Evolutionary conservation across 1,140 invertebrate species (phyloP).

Genomic region (Temnothorax curvispinosus): DNA sequence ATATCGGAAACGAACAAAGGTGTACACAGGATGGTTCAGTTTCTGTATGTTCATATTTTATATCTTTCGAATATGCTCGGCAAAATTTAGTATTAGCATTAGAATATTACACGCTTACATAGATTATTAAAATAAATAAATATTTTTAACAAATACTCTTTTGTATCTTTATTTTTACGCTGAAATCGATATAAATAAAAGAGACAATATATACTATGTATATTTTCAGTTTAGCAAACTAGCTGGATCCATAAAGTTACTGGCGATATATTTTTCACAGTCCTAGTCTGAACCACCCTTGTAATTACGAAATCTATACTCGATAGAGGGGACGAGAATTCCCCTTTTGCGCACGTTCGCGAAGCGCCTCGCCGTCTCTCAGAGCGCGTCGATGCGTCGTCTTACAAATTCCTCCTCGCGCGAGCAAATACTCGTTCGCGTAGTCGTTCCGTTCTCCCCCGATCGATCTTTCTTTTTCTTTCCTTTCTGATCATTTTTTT

Average conservation of each 20-base stretch:
- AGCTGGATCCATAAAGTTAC: background rate
- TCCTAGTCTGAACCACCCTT: background rate
- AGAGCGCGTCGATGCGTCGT: constrained; percentile 73
- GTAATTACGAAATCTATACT: background rate
- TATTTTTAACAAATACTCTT: background rate
- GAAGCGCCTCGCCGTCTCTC: constrained; percentile 51
- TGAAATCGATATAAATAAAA: background rate
- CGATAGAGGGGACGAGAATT: too few relatives aligned
- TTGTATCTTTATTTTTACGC: background rate
- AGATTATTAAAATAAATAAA: background rate
- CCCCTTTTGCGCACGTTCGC: constrained; percentile 51
- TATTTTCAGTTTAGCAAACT: background rate
- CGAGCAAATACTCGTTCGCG: constrained; percentile 3
- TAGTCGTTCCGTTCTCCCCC: constrained; percentile 18
- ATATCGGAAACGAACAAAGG: background rate
- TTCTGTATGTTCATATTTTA: background rate
- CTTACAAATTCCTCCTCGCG: constrained; percentile 64
- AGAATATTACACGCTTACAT: background rate
- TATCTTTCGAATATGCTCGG: background rate
- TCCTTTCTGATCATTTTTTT: background rate
- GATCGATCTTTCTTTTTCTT: background rate
- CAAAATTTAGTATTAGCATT: background rate
- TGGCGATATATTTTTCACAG: background rate
- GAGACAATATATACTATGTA: background rate
- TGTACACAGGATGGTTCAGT: background rate